Conservation (phyloP, 1,140 invertebrate species). For the Drosophila malerkotliana region DNA sequence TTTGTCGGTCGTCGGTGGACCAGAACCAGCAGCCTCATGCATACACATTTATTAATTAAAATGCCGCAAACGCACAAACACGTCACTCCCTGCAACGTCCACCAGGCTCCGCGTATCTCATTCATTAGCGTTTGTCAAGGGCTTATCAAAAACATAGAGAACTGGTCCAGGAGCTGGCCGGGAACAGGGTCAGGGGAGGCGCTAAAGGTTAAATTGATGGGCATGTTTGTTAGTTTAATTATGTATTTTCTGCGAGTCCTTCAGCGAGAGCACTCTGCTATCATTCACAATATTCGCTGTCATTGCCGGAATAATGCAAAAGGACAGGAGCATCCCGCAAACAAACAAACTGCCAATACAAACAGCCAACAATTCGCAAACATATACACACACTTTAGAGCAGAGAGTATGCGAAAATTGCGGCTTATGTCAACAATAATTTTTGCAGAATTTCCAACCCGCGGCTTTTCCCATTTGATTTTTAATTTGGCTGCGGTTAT, state of each 20-base stretch:
- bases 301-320: constrained; percentile 69
- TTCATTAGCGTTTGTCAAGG: constrained; percentile 65
- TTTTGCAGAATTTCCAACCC: constrained; percentile 44
- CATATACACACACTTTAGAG: not conserved
- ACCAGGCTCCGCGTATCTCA: constrained; percentile 1
- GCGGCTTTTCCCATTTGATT: constrained; percentile 53
- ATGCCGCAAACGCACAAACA: constrained; percentile 62
- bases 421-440: constrained; percentile 51
- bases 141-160: constrained; percentile 58
- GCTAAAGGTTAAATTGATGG: constrained; percentile 34
- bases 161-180: not conserved
- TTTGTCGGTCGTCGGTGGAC: constrained; percentile 21
- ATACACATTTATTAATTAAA: constrained; percentile 74
- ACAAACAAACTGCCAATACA: constrained; percentile 41
- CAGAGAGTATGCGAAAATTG: constrained; percentile 3
- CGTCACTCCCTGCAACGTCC: not conserved
- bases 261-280: constrained; percentile 23
- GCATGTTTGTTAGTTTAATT: constrained; percentile 73
- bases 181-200: not conserved
- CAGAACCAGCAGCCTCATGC: not conserved
- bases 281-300: constrained; percentile 53
- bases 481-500: constrained; percentile 54
- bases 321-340: constrained; percentile 22
- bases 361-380: constrained; percentile 36
- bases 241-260: constrained; percentile 46